Base-by-base conservation (phyloP, 2,888 invertebrate genomes). In the Noctua fimbriata region DNA sequence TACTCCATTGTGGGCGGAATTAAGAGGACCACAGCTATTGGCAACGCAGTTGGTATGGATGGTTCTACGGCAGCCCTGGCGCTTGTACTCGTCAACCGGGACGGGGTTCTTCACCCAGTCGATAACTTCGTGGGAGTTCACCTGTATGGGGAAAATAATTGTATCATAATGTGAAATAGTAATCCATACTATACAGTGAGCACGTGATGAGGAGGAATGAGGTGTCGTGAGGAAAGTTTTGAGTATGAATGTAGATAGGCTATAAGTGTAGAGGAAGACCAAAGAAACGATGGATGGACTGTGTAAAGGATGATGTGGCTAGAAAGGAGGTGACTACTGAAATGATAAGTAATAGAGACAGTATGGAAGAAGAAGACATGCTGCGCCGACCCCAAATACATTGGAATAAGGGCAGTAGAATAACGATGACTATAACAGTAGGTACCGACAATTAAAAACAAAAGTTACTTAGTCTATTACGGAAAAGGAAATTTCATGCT, bases 71-170 rank as follows among this genome's bases (percentile, higher is more conserved):
- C 94, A 94, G 4, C 83, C 63, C 70, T 87, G 74, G 18, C 81
- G 21, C 9, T 65, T 81, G 83, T 94, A 97, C 72, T 94, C 90
- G 2, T 92, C 88, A 1, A 97, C 36, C 2, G 96, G 92, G 0
- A 94, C 92, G 1, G 97, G 97, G 77, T 97, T 93, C 88, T 94
- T 94, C 0, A 97, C 92, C 97, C 97, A 97, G 47, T 97, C 95
- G 18, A 97, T 91, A 2, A 97, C 97, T 82, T 96, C 95, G 16
- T 91, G 88, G 0, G 95, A 89, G 71, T 95, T 94, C 0, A 96
- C 96, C 97, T 97, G 86, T 58, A n/a, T 87, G 84, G 14, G 2
- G 16, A 18, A 67, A 79, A 55, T 0, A n/a, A 41, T 49, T 36
- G 24, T 28, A 47, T 69, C 14, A 60, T 65, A n/a, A 60, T 32